Conservation (phyloP, 2,888 invertebrate species). For the Seladonia tumulorum region DNA sequence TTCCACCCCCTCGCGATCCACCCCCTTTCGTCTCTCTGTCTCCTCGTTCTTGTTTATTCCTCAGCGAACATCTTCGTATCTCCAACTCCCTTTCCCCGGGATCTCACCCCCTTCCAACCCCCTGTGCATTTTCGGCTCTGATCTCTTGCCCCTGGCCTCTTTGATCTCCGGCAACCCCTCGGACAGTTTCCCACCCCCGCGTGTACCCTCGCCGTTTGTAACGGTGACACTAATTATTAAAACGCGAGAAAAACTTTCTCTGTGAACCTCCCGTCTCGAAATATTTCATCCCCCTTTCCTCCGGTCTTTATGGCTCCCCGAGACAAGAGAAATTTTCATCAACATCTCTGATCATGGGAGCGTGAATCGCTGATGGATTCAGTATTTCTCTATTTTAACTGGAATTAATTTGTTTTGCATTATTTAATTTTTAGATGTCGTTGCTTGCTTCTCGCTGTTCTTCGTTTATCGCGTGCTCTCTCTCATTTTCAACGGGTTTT, state of each 20-base stretch:
- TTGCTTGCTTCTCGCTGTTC: background rate
- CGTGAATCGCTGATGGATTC: background rate
- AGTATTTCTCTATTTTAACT: background rate
- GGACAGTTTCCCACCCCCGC: too few relatives aligned
- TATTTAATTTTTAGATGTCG: background rate
- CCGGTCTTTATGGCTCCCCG: background rate
- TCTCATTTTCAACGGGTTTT: background rate
- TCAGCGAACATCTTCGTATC: conserved; percentile 25
- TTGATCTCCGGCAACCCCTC: conserved; percentile 3
- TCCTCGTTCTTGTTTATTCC: background rate
- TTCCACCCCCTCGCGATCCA: conserved; percentile 7
- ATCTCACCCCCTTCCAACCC: background rate
- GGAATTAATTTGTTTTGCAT: background rate
- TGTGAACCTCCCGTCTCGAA: background rate
- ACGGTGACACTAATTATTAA: conserved; percentile 1
- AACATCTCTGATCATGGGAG: background rate
- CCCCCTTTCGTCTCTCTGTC: background rate
- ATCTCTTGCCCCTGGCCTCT: background rate
- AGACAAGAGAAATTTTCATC: background rate
- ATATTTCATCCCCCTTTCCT: background rate
- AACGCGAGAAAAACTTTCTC: conserved; percentile 5
- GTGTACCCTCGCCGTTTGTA: background rate
- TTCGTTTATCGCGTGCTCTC: background rate
- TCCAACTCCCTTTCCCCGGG: background rate
- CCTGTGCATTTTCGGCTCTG: background rate